These are phyloP conservation scores for Meles meles DNA, from an alignment of 2,113 vertebrate species.

Conservation along the genomic window DNA sequence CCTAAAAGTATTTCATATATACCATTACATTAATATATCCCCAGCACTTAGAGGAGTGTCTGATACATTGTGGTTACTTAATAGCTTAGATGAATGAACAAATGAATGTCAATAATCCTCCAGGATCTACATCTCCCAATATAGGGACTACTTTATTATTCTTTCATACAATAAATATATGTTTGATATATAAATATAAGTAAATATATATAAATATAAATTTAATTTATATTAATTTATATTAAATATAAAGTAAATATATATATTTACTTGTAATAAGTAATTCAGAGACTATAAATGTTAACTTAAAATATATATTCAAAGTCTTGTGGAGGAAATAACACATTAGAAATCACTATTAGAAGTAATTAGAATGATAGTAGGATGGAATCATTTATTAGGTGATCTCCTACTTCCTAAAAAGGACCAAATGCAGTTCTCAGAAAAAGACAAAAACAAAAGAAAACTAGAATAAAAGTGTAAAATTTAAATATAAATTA, in stretches of 20 bases:
- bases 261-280: not conserved
- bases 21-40: not conserved
- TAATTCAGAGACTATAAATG: not conserved
- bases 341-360: not conserved
- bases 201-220: no score
- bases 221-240: no score
- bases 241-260: no score
- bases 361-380: not conserved
- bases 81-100: not conserved
- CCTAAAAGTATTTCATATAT: not conserved
- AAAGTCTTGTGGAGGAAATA: not conserved
- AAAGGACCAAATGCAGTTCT: not conserved
- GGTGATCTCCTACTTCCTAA: not conserved
- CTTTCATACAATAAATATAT: not conserved
- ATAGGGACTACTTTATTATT: not conserved
- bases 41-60: not conserved
- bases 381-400: not conserved
- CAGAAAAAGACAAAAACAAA: not conserved
- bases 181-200: no score
- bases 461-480: not conserved
- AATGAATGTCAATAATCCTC: not conserved
- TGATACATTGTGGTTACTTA: not conserved
- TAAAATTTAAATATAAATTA: not conserved
- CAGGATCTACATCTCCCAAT: not conserved
- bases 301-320: not conserved